These are phyloP conservation scores for Euplexia lucipara DNA, from an alignment of 2,888 invertebrate species.

Conservation along the genomic window DNA sequence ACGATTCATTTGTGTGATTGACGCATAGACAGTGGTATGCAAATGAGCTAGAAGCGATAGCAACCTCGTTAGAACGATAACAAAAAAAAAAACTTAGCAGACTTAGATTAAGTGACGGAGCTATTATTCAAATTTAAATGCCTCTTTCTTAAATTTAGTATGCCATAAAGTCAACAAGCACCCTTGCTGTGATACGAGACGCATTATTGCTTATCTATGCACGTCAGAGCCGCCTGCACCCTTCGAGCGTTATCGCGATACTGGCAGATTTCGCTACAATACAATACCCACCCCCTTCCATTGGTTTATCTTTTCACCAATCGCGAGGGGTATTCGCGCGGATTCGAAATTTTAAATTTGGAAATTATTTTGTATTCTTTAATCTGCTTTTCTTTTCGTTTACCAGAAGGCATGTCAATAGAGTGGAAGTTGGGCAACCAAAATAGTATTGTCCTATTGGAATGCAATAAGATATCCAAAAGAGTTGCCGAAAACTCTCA, in stretches of 20 bases:
- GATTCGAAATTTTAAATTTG: conserved; percentile 70
- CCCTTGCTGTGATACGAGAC: conserved; percentile 76
- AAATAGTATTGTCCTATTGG: too few relatives aligned
- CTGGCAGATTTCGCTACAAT: conserved; percentile 87
- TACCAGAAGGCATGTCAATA: not conserved
- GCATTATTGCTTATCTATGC: conserved; percentile 86
- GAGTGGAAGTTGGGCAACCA: too few relatives aligned
- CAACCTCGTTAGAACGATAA: conserved; percentile 53
- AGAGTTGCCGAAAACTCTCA: not conserved
- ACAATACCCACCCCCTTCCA: conserved; percentile 76
- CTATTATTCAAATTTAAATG: conserved; percentile 77
- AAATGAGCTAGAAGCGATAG: conserved; percentile 81
- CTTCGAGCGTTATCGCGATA: conserved; percentile 84
- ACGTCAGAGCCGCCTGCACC: conserved; percentile 83
- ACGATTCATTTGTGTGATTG: conserved; percentile 85
- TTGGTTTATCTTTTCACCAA: conserved; percentile 82
- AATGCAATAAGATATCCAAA: not conserved
- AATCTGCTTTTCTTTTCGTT: conserved; percentile 16
- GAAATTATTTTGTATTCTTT: conserved; percentile 37
- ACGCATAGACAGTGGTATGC: conserved; percentile 86
- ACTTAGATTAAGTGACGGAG: conserved; percentile 65
- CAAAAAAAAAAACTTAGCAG: conserved; percentile 54
- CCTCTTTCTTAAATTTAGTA: conserved; percentile 76
- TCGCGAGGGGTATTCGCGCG: conserved; percentile 78
- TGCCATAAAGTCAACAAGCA: conserved; percentile 82